phyloP scores from a whole-genome alignment of 2,797 vertebrate species.

The Pangasius mekongensis region DNA sequence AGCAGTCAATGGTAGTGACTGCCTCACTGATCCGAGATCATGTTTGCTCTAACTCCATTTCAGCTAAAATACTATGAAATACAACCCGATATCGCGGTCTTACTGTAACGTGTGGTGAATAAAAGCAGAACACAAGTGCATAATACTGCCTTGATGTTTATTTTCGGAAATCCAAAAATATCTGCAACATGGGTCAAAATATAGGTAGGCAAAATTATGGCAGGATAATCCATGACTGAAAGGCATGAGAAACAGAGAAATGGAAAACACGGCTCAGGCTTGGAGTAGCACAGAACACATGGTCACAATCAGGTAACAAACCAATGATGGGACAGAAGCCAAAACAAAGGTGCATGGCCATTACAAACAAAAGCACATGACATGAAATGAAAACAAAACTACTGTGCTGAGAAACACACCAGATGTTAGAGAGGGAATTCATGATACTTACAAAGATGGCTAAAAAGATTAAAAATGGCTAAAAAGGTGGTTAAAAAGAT shows the following conservation, averaged over 20 bases:
- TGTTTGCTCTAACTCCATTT: background rate
- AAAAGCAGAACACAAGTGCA: background rate
- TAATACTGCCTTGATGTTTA: background rate
- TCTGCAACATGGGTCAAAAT: background rate
- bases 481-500: background rate
- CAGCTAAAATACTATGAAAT: background rate
- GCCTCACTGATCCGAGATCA: background rate
- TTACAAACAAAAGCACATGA: background rate
- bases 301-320: background rate
- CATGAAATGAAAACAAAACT: background rate
- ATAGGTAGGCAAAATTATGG: background rate
- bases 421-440: background rate
- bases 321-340: background rate
- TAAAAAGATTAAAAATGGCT: background rate
- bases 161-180: background rate
- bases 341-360: background rate
- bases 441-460: background rate
- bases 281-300: background rate
- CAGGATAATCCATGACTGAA: background rate
- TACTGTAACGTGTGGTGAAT: background rate
- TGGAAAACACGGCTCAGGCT: background rate
- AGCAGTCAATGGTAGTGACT: constrained; percentile 1
- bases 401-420: background rate
- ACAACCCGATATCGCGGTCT: background rate
- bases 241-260: background rate